These are phyloP conservation scores for Cryptomyrus ogoouensis DNA, from an alignment of 2,113 vertebrate genomes.

Conservation along the genomic window DNA sequence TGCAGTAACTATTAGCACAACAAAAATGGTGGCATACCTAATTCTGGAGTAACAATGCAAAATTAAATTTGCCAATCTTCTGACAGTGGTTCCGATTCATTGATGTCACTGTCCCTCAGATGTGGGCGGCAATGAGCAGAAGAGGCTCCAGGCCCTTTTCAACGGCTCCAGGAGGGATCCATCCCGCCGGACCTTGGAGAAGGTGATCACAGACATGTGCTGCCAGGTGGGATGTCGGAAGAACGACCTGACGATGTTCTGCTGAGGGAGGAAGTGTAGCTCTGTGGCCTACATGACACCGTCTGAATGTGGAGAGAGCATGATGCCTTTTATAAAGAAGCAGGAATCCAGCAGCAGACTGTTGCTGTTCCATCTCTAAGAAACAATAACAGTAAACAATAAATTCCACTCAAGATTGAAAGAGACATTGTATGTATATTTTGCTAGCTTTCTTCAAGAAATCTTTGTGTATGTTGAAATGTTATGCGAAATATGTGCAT, in stretches of 20 bases:
- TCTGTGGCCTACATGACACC: not conserved
- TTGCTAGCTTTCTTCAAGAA: constrained; percentile 8
- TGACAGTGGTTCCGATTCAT: not conserved
- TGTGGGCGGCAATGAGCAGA: constrained; percentile 38
- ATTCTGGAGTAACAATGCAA: not conserved
- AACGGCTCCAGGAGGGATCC: constrained; percentile 24
- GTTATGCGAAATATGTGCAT: not conserved
- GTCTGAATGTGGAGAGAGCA: not conserved
- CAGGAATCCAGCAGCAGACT: not conserved
- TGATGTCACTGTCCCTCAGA: constrained; percentile 26
- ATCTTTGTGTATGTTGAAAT: not conserved
- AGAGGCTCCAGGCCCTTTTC: constrained; percentile 41
- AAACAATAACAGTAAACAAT: not conserved
- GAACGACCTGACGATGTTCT: constrained; percentile 57
- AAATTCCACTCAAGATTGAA: not conserved
- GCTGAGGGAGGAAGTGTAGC: not conserved
- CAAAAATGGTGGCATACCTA: not conserved
- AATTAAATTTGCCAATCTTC: not conserved
- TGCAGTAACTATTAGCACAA: not conserved
- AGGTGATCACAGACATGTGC: constrained; percentile 53
- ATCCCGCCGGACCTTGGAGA: constrained; percentile 53
- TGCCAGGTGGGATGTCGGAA: constrained; percentile 66
- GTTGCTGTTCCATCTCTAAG: not conserved
- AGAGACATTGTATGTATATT: not conserved
- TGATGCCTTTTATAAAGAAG: not conserved